These are phyloP conservation scores for Pilophorus perplexus DNA, from an alignment of 2,888 invertebrate species.

Conservation along the genomic window DNA sequence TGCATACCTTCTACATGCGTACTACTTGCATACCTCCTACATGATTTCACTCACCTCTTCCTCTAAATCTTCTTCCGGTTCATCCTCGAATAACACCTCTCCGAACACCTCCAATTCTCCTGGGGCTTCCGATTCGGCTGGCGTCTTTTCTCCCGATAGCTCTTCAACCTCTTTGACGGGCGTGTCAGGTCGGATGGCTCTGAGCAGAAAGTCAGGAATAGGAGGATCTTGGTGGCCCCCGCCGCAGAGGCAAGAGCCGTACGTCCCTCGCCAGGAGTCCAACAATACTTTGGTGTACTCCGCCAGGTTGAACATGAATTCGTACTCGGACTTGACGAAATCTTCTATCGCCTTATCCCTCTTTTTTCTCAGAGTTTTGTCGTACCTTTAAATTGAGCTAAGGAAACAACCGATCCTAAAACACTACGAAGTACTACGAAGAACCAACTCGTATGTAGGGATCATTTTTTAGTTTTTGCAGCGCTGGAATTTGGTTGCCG, in stretches of 20 bases:
- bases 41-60: not conserved
- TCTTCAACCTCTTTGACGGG: not conserved
- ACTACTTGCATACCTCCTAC: not conserved
- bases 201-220: conserved; percentile 9
- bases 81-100: too few species aligned
- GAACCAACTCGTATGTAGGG: too few species aligned
- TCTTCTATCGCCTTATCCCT: conserved; percentile 22
- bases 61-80: conserved; percentile 2
- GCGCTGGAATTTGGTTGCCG: too few species aligned
- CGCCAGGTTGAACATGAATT: not conserved
- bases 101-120: not conserved
- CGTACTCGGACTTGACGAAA: conserved; percentile 17
- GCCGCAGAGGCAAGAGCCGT: conserved; percentile 32
- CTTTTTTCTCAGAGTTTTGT: conserved; percentile 5
- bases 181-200: conserved; percentile 10
- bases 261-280: conserved; percentile 30
- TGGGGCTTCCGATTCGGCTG: not conserved
- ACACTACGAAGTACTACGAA: too few species aligned
- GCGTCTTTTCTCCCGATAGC: not conserved
- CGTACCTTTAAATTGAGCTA: conserved; percentile 6
- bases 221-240: not conserved
- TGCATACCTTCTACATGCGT: not conserved
- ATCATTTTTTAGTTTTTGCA: too few species aligned
- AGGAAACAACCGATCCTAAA: too few species aligned
- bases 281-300: conserved; percentile 24